phyloP scores from a whole-genome alignment of 2,113 vertebrate genomes.

The Australoheros scitulus region DNA sequence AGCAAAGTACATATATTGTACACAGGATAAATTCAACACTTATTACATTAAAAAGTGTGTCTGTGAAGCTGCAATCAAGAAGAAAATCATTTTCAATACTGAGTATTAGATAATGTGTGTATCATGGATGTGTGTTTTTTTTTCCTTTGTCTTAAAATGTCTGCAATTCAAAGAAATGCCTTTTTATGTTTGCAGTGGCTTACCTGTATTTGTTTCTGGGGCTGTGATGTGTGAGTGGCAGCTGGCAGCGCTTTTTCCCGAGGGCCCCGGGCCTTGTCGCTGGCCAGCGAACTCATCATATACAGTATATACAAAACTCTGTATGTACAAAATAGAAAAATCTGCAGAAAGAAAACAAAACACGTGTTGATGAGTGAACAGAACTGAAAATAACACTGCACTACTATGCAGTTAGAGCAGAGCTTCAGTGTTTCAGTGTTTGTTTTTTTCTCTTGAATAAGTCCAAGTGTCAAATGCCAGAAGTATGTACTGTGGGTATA shows the following conservation, averaged over 20 bases:
- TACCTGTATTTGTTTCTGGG: conserved; percentile 97
- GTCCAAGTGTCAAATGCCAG: background rate
- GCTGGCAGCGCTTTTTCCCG: conserved; percentile 91
- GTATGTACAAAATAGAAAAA: conserved; percentile 99
- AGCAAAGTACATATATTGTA: background rate
- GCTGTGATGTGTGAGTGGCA: conserved; percentile 84
- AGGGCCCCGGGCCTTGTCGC: conserved; percentile 92
- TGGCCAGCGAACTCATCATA: conserved; percentile 98
- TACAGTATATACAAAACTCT: conserved; percentile 99
- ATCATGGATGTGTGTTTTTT: conserved; percentile 4
- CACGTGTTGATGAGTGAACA: background rate
- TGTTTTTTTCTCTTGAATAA: background rate
- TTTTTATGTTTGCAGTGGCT: conserved; percentile 7
- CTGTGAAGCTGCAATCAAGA: background rate
- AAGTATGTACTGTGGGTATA: conserved; percentile 27
- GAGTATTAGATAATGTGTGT: background rate
- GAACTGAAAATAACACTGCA: background rate
- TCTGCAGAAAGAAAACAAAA: conserved; percentile 79
- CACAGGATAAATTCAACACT: background rate
- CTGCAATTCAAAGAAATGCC: background rate
- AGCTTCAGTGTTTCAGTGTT: background rate
- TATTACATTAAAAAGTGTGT: background rate
- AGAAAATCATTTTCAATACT: background rate
- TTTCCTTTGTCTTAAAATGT: background rate
- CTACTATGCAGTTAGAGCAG: background rate